A percentile compares a stretch with the other conserved stretches of the same genome.
Evolutionary conservation across 2,113 vertebrate genomes (phyloP).

Genomic region (Myodes glareolus): DNA sequence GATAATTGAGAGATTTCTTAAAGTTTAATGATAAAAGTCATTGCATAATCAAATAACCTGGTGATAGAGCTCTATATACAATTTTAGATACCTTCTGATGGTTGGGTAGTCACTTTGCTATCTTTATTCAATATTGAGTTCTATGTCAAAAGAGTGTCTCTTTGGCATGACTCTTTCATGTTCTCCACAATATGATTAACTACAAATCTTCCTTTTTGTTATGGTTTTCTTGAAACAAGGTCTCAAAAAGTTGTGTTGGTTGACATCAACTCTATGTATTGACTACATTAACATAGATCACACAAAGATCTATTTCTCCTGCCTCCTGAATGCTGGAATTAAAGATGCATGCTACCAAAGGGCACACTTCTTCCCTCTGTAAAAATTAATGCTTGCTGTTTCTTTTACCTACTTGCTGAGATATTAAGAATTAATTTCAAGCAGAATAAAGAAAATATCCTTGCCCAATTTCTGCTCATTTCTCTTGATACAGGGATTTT

Average conservation of each 20-base stretch:
- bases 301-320: no score
- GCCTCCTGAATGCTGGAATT: no score
- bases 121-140: not conserved
- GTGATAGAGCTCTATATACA: not conserved
- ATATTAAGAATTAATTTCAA: not conserved
- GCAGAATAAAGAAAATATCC: not conserved
- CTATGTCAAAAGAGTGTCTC: not conserved
- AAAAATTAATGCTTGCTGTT: not conserved
- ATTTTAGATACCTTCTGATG: not conserved
- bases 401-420: not conserved
- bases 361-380: not conserved
- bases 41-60: not conserved
- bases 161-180: not conserved
- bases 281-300: not conserved
- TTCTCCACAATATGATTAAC: not conserved
- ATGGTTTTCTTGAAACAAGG: not conserved
- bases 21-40: not conserved
- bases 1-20: not conserved
- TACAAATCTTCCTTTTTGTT: not conserved
- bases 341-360: no score
- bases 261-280: not conserved
- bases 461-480: not conserved
- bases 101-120: not conserved
- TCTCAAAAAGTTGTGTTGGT: not conserved
- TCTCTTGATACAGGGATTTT: not conserved